Percentiles rank a stretch among this genome's conserved stretches.
These are phyloP conservation scores for Arvicanthis niloticus DNA, from an alignment of 2,113 vertebrate species.

Conservation along the genomic window DNA sequence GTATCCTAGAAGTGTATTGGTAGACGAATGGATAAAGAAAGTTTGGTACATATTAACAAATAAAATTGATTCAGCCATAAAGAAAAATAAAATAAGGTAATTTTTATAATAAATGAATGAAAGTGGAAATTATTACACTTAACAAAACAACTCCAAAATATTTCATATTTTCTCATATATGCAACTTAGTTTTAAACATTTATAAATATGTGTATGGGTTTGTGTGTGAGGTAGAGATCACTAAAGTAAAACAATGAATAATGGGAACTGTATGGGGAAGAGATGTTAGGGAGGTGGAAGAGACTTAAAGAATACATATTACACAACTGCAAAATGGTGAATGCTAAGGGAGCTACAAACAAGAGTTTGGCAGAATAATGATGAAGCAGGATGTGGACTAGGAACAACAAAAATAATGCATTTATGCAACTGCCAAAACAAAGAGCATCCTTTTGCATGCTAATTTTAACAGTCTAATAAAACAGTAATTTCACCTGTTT, in stretches of 20 bases:
- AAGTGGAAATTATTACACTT: neutral
- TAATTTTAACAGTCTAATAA: neutral
- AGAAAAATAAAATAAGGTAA: neutral
- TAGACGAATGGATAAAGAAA: neutral
- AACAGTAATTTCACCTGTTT: neutral
- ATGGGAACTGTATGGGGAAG: neutral
- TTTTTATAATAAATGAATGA: neutral
- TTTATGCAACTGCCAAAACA: neutral
- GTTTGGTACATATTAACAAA: neutral
- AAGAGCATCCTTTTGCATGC: neutral
- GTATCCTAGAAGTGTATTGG: neutral
- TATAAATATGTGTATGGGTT: neutral
- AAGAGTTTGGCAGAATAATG: neutral
- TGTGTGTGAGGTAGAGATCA: neutral
- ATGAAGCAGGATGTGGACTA: neutral
- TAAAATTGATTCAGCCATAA: neutral
- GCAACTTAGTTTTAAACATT: neutral
- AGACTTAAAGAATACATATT: neutral
- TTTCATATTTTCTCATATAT: too few relatives aligned
- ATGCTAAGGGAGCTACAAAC: neutral
- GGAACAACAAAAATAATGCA: neutral
- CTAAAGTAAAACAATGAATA: neutral
- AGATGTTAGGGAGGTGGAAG: neutral
- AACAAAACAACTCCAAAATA: too few relatives aligned
- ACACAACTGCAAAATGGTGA: neutral